phyloP scores from a whole-genome alignment of 1,140 invertebrate species.

The Drosophila tani region DNA sequence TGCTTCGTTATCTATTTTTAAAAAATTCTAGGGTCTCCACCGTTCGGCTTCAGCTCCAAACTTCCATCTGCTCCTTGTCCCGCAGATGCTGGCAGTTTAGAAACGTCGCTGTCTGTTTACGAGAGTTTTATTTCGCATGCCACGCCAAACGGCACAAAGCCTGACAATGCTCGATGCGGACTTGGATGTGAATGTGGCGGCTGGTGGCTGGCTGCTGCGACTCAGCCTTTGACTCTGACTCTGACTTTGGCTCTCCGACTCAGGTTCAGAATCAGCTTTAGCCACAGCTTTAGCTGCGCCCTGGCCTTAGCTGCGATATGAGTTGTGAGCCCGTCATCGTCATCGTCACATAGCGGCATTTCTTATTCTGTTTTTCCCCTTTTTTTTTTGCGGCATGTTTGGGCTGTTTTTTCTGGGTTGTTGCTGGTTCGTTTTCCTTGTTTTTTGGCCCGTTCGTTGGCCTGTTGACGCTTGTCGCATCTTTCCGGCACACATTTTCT shows the following conservation, averaged over 20 bases:
- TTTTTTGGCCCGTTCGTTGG: slow-evolving; percentile 53
- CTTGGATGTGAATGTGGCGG: slow-evolving; percentile 30
- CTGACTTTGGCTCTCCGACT: slow-evolving; percentile 36
- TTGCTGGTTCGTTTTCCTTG: slow-evolving; percentile 18
- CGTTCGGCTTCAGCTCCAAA: neutral
- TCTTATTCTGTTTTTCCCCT: slow-evolving; percentile 33
- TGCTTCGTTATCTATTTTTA: too few relatives aligned
- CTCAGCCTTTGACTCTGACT: slow-evolving; percentile 37
- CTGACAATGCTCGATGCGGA: slow-evolving; percentile 67
- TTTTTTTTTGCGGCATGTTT: slow-evolving; percentile 37
- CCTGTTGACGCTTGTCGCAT: slow-evolving; percentile 71
- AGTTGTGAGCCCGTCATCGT: slow-evolving; percentile 64
- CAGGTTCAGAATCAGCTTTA: slow-evolving; percentile 30
- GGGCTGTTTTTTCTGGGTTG: slow-evolving; percentile 59
- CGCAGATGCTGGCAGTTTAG: slow-evolving; percentile 56
- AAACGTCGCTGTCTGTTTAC: slow-evolving; percentile 77
- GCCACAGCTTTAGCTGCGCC: slow-evolving; percentile 22
- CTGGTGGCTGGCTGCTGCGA: slow-evolving; percentile 10
- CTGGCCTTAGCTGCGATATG: slow-evolving; percentile 61
- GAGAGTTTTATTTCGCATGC: slow-evolving; percentile 79
- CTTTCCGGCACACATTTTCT: slow-evolving; percentile 46
- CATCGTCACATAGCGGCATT: slow-evolving; percentile 71
- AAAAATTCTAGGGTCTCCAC: slow-evolving; percentile 15
- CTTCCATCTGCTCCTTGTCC: slow-evolving; percentile 23
- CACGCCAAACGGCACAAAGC: slow-evolving; percentile 73